Base-by-base conservation (phyloP, 1,140 invertebrate species). In the fruit fly (Drosophila melanogaster) region DNA sequence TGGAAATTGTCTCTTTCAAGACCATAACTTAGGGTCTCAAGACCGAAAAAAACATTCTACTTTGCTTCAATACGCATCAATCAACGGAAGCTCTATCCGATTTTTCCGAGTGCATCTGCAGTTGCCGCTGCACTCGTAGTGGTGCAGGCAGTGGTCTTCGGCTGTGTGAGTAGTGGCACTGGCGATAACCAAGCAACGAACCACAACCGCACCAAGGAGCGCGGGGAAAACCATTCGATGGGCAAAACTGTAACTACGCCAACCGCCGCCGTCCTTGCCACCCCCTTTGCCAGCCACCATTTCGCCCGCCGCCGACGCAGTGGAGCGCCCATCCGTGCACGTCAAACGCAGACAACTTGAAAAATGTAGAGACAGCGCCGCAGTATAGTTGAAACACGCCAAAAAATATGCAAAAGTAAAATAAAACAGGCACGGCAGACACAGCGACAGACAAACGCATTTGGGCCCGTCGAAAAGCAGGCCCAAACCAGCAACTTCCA, bases 361-460 rank as follows among this genome's bases (percentile, higher is more conserved):
- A 89, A 89, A 87, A 87, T 87, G 84, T 87, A 87, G 79, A 87
- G 84, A 89, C 85, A 89, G 83, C 84, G 83, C 79, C 66, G 83
- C 84, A 89, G 84, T 83, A 77, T 77, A 87, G 84, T 89, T 80
- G 84, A 89, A 89, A 89, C 80, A 89, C 84, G 84, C 84, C 85
- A 89, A 89, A 89, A 89, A 89, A 89, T 89, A 89, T 89, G 84
- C 84, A 90, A 89, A 87, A 90, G 84, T 84, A 89, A 89, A 89
- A 89, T 89, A 89, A 89, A 89, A 89, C 85, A 89, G 84, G 71
- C 74, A 22, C 33, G 33, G 53, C 62, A 89, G 84, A 77, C 75
- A 54, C 62, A 15, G 54, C 15, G 33, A 44, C 58, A 57, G 71
- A 75, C 59, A 77, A 58, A 87, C 79, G 83, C 81, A 87, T 81